Evolutionary conservation across 2,797 vertebrate species (phyloP).

Genomic region (Rhadinocentrus ornatus): DNA sequence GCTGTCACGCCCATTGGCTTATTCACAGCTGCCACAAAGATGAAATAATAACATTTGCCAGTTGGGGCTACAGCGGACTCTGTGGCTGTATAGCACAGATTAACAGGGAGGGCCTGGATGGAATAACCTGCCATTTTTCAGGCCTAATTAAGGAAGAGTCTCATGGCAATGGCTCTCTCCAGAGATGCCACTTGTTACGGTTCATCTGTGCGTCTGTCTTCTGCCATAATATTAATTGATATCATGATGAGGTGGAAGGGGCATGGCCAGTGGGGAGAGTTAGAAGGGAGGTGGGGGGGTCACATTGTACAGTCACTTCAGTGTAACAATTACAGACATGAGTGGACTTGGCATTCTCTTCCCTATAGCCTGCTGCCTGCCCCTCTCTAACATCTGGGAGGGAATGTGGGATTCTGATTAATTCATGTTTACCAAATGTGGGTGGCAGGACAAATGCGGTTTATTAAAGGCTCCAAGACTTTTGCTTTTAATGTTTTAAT

Average conservation of each 20-base stretch:
- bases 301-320: conserved; percentile 67
- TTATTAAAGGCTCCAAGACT: too few species aligned
- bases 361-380: conserved; percentile 51
- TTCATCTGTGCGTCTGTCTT: conserved; percentile 79
- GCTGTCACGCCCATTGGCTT: conserved; percentile 68
- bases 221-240: conserved; percentile 83
- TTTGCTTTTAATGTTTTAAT: not conserved
- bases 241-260: conserved; percentile 71
- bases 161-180: conserved; percentile 67
- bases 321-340: conserved; percentile 76
- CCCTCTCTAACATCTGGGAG: conserved; percentile 27
- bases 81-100: conserved; percentile 64
- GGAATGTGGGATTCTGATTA: conserved; percentile 2
- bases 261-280: conserved; percentile 40
- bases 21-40: conserved; percentile 60
- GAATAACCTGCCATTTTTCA: conserved; percentile 80
- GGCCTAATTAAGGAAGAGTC: conserved; percentile 78
- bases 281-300: conserved; percentile 22
- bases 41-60: conserved; percentile 77
- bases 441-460: too few species aligned
- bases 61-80: conserved; percentile 56
- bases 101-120: conserved; percentile 65
- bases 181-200: conserved; percentile 78
- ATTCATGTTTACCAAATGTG: too few species aligned
- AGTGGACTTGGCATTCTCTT: conserved; percentile 66